A percentile compares a stretch with the other conserved stretches of the same genome.
These are phyloP conservation scores for Muricea muricata DNA, from an alignment of 92 coral and sea anemone genomes.

Conservation along the genomic window DNA sequence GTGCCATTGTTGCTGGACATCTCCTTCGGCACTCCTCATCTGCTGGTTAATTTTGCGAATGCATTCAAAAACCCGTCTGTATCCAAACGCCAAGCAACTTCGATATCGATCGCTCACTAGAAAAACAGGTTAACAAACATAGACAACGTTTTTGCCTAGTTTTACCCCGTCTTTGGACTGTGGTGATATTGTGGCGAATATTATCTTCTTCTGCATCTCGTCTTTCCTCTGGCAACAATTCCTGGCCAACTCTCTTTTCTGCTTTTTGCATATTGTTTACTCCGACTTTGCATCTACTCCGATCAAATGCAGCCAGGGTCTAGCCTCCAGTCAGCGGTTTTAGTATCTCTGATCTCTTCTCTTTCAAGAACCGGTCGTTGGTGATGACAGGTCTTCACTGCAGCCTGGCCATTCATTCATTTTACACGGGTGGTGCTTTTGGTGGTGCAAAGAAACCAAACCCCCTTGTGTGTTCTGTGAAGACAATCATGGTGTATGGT, in stretches of 20 bases:
- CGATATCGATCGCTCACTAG: too few relatives aligned
- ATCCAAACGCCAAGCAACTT: too few relatives aligned
- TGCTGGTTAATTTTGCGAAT: slow-evolving; percentile 47
- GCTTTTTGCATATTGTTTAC: too few relatives aligned
- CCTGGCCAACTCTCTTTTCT: slow-evolving; percentile 18
- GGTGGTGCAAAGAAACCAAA: too few relatives aligned
- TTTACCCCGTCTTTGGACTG: too few relatives aligned
- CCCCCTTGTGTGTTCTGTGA: background rate
- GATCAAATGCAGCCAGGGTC: slow-evolving; percentile 54
- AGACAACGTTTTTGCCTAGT: too few relatives aligned
- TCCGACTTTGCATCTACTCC: slow-evolving; percentile 5
- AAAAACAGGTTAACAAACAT: too few relatives aligned
- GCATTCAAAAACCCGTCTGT: slow-evolving; percentile 51
- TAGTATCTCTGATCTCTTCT: slow-evolving; percentile 23
- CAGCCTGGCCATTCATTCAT: too few relatives aligned
- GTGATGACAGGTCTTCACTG: background rate
- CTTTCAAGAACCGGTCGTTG: background rate
- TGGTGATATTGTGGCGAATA: slow-evolving; percentile 64
- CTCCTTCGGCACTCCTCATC: slow-evolving; percentile 9
- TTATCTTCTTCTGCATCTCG: slow-evolving; percentile 58
- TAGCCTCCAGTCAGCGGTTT: too few relatives aligned
- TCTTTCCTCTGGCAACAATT: too few relatives aligned
- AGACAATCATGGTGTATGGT: too few relatives aligned
- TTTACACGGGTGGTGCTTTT: too few relatives aligned
- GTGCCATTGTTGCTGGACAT: slow-evolving; percentile 58